phyloP scores from a whole-genome alignment of 2,113 vertebrate species.

The Clarias magur region DNA sequence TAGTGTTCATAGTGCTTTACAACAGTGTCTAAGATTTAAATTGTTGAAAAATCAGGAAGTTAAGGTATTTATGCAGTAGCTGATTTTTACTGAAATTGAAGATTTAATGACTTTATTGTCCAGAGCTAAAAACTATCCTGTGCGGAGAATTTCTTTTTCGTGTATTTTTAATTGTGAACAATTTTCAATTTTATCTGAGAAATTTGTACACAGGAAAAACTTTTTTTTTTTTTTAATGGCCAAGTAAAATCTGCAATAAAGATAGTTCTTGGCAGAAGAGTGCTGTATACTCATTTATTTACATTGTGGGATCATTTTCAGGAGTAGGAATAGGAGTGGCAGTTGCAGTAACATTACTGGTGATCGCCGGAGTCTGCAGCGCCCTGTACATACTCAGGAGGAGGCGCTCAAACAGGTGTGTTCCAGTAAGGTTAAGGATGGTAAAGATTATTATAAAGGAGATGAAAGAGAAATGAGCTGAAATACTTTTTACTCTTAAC shows the following conservation, averaged over 20 bases:
- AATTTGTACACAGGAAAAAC: not conserved
- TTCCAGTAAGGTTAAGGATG: not conserved
- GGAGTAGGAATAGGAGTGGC: conserved; percentile 61
- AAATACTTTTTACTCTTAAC: conserved; percentile 33
- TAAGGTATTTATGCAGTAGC: no score
- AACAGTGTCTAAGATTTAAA: no score
- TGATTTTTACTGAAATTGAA: no score
- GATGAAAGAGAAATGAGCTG: not conserved
- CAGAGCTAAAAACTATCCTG: no score
- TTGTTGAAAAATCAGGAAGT: no score
- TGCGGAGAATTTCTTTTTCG: no score
- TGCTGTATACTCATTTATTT: not conserved
- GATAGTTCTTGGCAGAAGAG: not conserved
- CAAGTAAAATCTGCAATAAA: not conserved
- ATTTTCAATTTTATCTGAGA: not conserved
- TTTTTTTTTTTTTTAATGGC: not conserved
- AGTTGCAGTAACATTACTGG: conserved; percentile 57
- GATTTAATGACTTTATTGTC: no score
- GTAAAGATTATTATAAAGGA: not conserved
- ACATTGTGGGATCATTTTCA: not conserved
- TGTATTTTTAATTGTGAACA: not conserved
- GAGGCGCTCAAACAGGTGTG: conserved; percentile 54
- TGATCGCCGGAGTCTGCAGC: conserved; percentile 47
- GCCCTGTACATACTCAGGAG: conserved; percentile 51
- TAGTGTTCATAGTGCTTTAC: no score